Evolutionary conservation across 2,888 invertebrate genomes (phyloP).

Genomic region (Noctua pronuba): DNA sequence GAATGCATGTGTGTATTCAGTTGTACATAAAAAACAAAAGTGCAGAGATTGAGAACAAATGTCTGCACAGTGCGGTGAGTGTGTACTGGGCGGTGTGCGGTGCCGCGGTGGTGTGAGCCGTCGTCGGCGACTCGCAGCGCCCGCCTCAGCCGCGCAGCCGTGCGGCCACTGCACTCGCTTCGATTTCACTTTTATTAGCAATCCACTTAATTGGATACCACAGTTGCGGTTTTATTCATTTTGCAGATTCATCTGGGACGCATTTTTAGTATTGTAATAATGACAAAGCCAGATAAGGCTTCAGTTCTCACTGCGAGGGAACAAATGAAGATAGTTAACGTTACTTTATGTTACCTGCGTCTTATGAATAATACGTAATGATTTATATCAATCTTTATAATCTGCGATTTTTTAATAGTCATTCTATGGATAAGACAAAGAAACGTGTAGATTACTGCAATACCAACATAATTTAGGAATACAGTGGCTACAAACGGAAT

Average conservation of each 20-base stretch:
- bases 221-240: conserved; percentile 88
- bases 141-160: conserved; percentile 61
- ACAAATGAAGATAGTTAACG: conserved; percentile 32
- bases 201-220: conserved; percentile 90
- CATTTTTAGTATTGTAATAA: conserved; percentile 73
- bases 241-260: conserved; percentile 86
- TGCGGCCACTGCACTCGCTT: conserved; percentile 89
- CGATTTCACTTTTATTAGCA: conserved; percentile 91
- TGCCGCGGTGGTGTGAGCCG: conserved; percentile 54
- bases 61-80: conserved; percentile 51
- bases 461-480: neutral
- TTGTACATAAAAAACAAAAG: conserved; percentile 45
- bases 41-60: conserved; percentile 51
- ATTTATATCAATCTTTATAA: conserved; percentile 26
- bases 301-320: conserved; percentile 44
- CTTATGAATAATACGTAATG: conserved; percentile 35
- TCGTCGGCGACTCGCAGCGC: conserved; percentile 49
- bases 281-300: conserved; percentile 61
- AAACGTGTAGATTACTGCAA: neutral
- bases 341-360: conserved; percentile 30
- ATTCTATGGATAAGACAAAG: conserved; percentile 10
- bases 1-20: conserved; percentile 28
- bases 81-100: conserved; percentile 43
- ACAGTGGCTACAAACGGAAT: neutral
- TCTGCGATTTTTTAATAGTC: conserved; percentile 7